phyloP scores from a whole-genome alignment of 2,113 vertebrate genomes.

The Hippolais icterina region DNA sequence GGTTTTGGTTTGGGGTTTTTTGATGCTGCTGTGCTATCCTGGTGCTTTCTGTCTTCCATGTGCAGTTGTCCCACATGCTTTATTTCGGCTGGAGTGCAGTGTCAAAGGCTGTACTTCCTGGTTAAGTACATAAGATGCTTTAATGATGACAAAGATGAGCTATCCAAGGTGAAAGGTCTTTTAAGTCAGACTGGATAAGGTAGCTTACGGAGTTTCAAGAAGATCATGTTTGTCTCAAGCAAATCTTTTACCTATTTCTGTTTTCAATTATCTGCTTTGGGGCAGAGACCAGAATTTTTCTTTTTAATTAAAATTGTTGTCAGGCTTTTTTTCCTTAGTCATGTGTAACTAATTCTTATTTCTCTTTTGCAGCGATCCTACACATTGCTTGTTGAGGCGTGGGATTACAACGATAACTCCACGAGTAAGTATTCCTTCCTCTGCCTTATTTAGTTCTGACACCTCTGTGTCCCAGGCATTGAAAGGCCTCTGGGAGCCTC shows the following conservation, averaged over 20 bases:
- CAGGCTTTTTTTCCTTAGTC: too few species aligned
- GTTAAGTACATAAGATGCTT: slow-evolving; percentile 56
- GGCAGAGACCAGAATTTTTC: background rate
- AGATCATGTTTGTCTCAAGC: slow-evolving; percentile 43
- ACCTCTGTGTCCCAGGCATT: background rate
- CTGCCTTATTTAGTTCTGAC: background rate
- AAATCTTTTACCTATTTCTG: slow-evolving; percentile 64
- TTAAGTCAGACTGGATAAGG: slow-evolving; percentile 59
- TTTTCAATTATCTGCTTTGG: background rate
- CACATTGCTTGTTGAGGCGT: slow-evolving; percentile 93
- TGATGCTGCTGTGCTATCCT: background rate
- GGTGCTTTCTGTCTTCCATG: background rate
- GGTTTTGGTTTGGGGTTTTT: background rate
- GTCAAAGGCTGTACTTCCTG: slow-evolving; percentile 49
- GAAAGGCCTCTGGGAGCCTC: background rate
- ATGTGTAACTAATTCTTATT: slow-evolving; percentile 7
- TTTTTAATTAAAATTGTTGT: background rate
- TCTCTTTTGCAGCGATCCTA: slow-evolving; percentile 91
- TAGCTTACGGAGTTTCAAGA: slow-evolving; percentile 31
- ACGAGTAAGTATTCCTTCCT: slow-evolving; percentile 81
- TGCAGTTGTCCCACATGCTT: background rate
- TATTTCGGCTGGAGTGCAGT: background rate
- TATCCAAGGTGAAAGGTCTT: slow-evolving; percentile 56
- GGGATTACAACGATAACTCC: slow-evolving; percentile 94
- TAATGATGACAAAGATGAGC: slow-evolving; percentile 50